Percentiles rank a stretch among this genome's conserved stretches.
Evolutionary conservation across 2,113 vertebrate genomes (phyloP).

Genomic region (Cynocephalus volans): DNA sequence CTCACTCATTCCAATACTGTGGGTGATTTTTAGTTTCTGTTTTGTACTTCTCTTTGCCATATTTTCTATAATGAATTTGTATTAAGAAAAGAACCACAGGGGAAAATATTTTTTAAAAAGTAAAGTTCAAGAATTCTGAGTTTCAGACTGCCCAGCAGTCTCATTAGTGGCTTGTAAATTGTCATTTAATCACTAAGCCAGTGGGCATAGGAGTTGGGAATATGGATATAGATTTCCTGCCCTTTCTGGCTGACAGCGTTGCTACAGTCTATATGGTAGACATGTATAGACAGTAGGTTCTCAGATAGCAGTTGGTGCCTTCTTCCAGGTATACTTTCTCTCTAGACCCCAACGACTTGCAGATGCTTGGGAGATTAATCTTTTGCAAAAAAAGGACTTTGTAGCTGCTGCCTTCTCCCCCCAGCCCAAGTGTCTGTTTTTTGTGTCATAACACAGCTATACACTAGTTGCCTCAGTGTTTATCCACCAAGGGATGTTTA

Average conservation of each 20-base stretch:
- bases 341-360: not conserved
- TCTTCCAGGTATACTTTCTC: no score
- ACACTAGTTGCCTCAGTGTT: not conserved
- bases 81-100: not conserved
- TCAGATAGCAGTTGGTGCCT: not conserved
- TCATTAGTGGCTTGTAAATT: not conserved
- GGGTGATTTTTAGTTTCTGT: not conserved
- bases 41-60: not conserved
- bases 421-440: not conserved
- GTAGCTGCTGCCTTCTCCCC: not conserved
- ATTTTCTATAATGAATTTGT: not conserved
- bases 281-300: not conserved
- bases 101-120: slow-evolving; percentile 6
- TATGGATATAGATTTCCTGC: not conserved
- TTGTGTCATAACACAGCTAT: not conserved
- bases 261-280: not conserved
- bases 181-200: not conserved
- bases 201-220: not conserved
- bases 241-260: not conserved
- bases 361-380: not conserved
- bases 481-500: not conserved
- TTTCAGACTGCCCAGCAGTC: not conserved
- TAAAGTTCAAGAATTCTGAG: not conserved
- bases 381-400: not conserved
- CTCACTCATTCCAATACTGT: not conserved